Conservation (phyloP, 2,797 vertebrate species). For the Staurois parvus region DNA sequence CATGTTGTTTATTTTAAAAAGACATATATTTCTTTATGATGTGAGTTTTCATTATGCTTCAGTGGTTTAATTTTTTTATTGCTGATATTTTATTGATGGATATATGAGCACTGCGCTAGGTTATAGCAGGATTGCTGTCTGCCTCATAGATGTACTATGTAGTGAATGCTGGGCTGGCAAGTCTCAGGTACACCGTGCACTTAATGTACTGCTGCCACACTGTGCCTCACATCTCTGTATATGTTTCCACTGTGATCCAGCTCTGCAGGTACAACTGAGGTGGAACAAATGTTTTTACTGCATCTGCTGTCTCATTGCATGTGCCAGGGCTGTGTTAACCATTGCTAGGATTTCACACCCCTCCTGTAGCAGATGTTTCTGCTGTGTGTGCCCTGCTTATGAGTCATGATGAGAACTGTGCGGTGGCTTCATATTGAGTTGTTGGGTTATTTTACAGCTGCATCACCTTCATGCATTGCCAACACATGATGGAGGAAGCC, state of each 20-base stretch:
- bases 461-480: not conserved
- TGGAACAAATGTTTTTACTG: constrained; percentile 28
- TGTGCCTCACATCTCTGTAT: not conserved
- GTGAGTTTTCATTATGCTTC: too few species aligned
- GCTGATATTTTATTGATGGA: not conserved
- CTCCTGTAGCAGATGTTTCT: not conserved
- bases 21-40: too few species aligned
- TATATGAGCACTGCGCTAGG: not conserved
- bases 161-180: not conserved
- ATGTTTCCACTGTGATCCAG: not conserved
- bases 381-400: not conserved
- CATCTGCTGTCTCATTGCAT: constrained; percentile 10
- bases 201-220: not conserved
- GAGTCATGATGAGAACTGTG: not conserved
- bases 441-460: not conserved
- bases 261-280: constrained; percentile 18
- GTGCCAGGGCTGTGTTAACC: not conserved
- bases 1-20: not conserved
- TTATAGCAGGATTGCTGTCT: not conserved
- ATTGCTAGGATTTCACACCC: constrained; percentile 9
- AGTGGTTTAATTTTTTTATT: too few species aligned
- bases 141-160: not conserved
- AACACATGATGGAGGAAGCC: too few species aligned
- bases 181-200: not conserved
- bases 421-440: not conserved